Evolutionary conservation across 2,888 invertebrate species (phyloP), one percentile per base, ranked within the genome.

Genomic region (Melipona bicolor): DNA sequence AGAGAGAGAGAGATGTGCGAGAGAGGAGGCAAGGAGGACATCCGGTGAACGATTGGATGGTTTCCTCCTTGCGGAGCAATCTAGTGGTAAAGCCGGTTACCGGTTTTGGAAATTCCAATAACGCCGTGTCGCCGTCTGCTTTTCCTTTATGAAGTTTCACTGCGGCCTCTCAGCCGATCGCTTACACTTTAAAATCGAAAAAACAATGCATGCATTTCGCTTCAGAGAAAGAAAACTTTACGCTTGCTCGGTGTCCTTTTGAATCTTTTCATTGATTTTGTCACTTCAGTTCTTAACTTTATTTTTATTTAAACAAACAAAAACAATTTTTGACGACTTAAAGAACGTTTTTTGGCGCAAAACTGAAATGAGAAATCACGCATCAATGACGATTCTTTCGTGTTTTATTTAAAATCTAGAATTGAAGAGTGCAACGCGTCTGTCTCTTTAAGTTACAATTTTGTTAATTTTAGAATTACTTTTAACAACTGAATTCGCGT

Each of bases 41-140:
- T 94, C 94, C 94, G 94, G 94, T 90, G 90, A 93, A 93, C 93
- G 94, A 94, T 94, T 94, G 94, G 93, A 92, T 93, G 92, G 93
- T 93, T 94, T 94, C 94, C 94, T 94, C 93, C 93, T 93, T 90
- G 93, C 93, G 92, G 93, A 92, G 94, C 94, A 94, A 94, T 94
- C 94, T 94, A 92, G 94, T 93, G 94, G 94, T 94, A 94, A 94
- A 94, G 92, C 91, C 90, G 90, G 92, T 94, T 94, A 94, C 93
- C 93, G 93, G 93, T 92, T 91, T 92, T 87, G 91, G 90, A 91
- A 93, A 93, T 92, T 91, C 89, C 90, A 88, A 90, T 90, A 91
- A 90, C 86, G 83, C 73, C 68, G 79, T 79, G 89, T 82, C 86
- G 81, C 81, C 85, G 85, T 68, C 71, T 85, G 74, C 85, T 83